Evolutionary conservation across 2,113 vertebrate species (phyloP), one percentile per base, ranked within the genome.

Genomic region (Leptobrachium ailaonicum): DNA sequence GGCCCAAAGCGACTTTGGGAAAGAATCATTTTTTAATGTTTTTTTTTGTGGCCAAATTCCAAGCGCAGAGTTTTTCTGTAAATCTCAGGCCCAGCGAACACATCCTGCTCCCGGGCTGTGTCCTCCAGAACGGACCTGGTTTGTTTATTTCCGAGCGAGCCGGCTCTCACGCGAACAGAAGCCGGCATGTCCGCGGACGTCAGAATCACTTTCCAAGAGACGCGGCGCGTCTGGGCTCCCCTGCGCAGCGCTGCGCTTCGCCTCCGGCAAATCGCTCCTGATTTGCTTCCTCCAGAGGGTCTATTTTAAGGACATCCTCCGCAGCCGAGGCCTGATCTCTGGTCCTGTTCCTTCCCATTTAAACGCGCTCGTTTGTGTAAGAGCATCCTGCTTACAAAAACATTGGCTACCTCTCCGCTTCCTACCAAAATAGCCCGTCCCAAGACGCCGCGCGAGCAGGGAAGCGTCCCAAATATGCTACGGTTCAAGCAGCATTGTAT

Each of bases 361-460:
- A 11, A 66, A 32, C 41, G 2, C 9, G n/a, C 41, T 73, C 60
- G 66, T 66, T 79, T 66, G 45, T 73, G 77, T 66, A 73, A 73
- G 77, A 73, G 73, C 77, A 79, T 79, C 77, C 77, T 79, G 77
- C 70, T 79, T 79, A 73, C 66, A 66, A 72, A 71, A 78, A 20
- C 43, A 78, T 41, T 41, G 20, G n/a, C 76, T 5, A 54, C 8
- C 10, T 6, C 9, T 6, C 12, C 1, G 50, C 75, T 45, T 58
- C 62, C 70, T 13, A 66, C 40, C 11, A 54, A 79, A 73, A 73
- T 56, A 79, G 62, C 77, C 45, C 42, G n/a, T 4, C 8, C 68
- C 68, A 7, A 50, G n/a, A 2, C 6, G 2, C 40, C n/a, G 5
- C 43, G 63, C 1, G 14, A 45, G 11, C 11, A 43, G 47, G 47